Evolutionary conservation across 2,113 vertebrate species (phyloP).

Genomic region (Edolisoma coerulescens): DNA sequence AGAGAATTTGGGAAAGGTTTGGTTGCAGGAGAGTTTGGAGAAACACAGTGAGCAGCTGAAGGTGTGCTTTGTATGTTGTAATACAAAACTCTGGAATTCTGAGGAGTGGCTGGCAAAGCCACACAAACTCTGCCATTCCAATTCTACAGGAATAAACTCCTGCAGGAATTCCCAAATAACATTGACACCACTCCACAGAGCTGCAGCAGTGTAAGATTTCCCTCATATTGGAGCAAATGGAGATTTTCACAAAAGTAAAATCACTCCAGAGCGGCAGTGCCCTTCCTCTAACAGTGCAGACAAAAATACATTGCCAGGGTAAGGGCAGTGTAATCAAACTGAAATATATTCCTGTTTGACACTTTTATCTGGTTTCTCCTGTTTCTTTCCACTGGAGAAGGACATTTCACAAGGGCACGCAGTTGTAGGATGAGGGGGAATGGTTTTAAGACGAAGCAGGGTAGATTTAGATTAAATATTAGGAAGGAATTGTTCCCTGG

Average conservation of each 20-base stretch:
- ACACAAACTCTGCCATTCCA: background rate
- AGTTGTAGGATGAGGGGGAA: background rate
- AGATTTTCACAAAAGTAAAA: background rate
- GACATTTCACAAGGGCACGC: background rate
- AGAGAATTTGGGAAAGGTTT: background rate
- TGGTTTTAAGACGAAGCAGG: background rate
- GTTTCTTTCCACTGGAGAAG: background rate
- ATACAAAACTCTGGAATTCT: background rate
- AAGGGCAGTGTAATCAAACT: background rate
- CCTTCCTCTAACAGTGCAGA: background rate
- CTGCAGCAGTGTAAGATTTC: background rate
- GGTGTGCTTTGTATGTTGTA: fast-evolving
- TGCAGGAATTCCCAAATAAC: background rate
- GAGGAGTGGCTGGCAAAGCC: background rate
- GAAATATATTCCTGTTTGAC: background rate
- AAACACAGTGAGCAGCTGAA: background rate
- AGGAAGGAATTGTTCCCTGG: fast-evolving
- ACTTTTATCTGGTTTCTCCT: background rate
- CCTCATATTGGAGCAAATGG: background rate
- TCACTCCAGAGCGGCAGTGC: background rate
- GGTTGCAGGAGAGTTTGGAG: background rate
- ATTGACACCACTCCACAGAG: fast-evolving
- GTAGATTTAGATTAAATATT: background rate
- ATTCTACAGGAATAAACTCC: background rate
- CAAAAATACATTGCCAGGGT: background rate